Evolutionary conservation across 1,140 invertebrate genomes (phyloP), one percentile per base, ranked within the genome.

Genomic region (Adoxophyes honmai): DNA sequence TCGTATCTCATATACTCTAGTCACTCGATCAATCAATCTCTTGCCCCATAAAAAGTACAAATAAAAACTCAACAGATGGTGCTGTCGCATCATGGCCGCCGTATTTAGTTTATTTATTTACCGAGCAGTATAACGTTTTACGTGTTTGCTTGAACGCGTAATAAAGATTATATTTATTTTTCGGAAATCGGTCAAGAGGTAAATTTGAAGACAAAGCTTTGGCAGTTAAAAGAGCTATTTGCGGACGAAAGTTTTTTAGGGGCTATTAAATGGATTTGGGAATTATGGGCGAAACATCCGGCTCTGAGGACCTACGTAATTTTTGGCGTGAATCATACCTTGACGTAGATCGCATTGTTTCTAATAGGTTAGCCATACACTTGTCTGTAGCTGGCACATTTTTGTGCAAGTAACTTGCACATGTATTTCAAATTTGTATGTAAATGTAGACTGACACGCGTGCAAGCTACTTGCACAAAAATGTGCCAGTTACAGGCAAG

Each of bases 71-170:
- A 64, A 66, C 63, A 71, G 69, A 71, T 71, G 66, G 64, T 66
- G 66, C 38, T 63, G 28, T 55, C 13, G 33, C 57, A 56, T 57
- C 37, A 68, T 61, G 59, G 57, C 59, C 39, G 36, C 14, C 34
- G n/a, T n/a, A n/a, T n/a, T n/a, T n/a, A n/a, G n/a, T 15, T 14
- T 73, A 68, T 70, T 73, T 75, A 65, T 75, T 70, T 68, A 35
- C 66, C 55, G 54, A 57, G 38, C 18, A 33, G 10, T 56, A 68
- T 60, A 58, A 58, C 56, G 48, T 36, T 54, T 68, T 65, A 65
- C 57, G 35, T 33, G 33, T 53, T 54, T 55, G 51, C 39, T 52
- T 54, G 11, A 56, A 62, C 64, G 52, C 35, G 58, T 63, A 66
- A 70, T 70, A 63, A 68, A 60, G 64, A 60, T 44, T 68, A 62